Base-by-base conservation (phyloP, 1,140 invertebrate species). In the Thaumetopoea pityocampa region DNA sequence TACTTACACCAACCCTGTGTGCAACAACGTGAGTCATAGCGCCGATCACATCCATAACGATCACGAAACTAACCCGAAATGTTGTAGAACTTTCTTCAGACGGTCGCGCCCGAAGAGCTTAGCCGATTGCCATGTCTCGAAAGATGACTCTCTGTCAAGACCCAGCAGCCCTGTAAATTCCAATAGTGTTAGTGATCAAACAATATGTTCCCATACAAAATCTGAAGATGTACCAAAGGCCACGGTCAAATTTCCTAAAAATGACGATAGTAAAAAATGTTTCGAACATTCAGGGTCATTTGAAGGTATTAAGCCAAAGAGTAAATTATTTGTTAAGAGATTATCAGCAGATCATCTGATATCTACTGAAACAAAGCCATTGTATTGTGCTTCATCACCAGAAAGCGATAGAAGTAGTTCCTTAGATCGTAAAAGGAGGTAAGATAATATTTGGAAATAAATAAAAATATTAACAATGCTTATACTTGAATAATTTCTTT, bases 351-450 rank as follows among this genome's bases (percentile, higher is more conserved):
- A 84, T 64, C 80, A 84, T 55, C 64, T 84, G 35, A 81, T 84
- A 51, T 67, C 80, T 12, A 80, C 49, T 70, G 77, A 84, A 15
- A 60, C 59, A 3, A 81, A 76, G 40, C 67, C 74, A 9, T 23
- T 81, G n/a, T 81, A 68, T 40, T 55, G 59, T 24, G 73, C 77
- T 4, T 80, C 78, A 20, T 83, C 79, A 6, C 79, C 79, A 26
- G 79, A 84, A 35, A 84, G 77, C 65, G 77, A 81, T 45, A 67
- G 80, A 59, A 81, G 72, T 49, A 81, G 67, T 61, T 84, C 79
- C 5, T 58, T 83, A 50, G 79, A 84, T 41, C 61, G 80, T 26
- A 84, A 84, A 51, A 69, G 61, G 52, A 80, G 77, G 80, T 84
- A 73, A 49, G 61, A 43, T 38, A 32, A 9, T 18, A 16, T 14